phyloP scores from a whole-genome alignment of 2,888 invertebrate species.

The Leucozona laternaria region DNA sequence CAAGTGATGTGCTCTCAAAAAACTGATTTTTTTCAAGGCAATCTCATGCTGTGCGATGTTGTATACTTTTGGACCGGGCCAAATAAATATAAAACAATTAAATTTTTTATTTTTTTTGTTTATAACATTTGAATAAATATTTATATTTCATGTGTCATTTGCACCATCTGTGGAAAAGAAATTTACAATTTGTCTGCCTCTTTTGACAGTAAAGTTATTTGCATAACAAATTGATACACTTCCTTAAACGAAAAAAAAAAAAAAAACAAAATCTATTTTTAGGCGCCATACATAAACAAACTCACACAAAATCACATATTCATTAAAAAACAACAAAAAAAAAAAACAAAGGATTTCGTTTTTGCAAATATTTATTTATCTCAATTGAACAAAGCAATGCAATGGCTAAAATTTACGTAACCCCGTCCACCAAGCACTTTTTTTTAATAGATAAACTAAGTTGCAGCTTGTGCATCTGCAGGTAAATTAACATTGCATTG shows the following conservation, averaged over 20 bases:
- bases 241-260: conserved; percentile 3
- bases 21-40: conserved; percentile 61
- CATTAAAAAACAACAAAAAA: background rate
- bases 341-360: background rate
- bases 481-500: conserved; percentile 28
- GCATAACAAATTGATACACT: conserved; percentile 22
- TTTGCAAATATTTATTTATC: background rate
- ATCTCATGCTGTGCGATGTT: conserved; percentile 26
- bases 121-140: conserved; percentile 7
- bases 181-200: background rate
- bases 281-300: conserved; percentile 13
- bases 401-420: conserved; percentile 22
- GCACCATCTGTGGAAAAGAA: background rate
- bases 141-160: conserved; percentile 4
- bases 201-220: background rate
- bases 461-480: conserved; percentile 29
- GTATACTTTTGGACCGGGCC: conserved; percentile 23
- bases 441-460: background rate
- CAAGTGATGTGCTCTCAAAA: conserved; percentile 31
- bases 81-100: conserved; percentile 3
- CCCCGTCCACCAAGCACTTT: background rate
- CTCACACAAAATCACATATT: background rate
- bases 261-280: conserved; percentile 13
- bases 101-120: background rate
- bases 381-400: conserved; percentile 4